phyloP scores from a whole-genome alignment of 2,113 vertebrate species.

The Vimba vimba region DNA sequence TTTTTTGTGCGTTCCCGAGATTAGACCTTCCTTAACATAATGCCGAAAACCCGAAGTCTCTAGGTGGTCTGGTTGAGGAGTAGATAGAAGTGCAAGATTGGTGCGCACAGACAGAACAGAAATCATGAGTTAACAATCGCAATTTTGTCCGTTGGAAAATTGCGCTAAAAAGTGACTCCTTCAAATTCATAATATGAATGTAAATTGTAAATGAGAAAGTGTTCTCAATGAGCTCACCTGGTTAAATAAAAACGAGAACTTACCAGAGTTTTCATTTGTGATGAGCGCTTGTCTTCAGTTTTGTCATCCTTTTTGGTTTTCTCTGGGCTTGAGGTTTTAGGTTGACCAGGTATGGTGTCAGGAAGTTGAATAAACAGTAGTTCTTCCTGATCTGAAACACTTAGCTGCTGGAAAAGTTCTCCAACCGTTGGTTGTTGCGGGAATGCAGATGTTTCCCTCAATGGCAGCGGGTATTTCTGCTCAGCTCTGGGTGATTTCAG shows the following conservation, averaged over 20 bases:
- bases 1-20: too few species aligned
- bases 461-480: not conserved
- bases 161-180: too few species aligned
- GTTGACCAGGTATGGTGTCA: constrained; percentile 70
- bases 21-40: too few species aligned
- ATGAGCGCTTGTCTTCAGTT: constrained; percentile 56
- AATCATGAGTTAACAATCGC: too few species aligned
- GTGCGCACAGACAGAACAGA: too few species aligned
- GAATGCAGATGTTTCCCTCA: not conserved
- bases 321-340: constrained; percentile 33
- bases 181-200: not conserved
- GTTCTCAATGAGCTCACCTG: too few species aligned
- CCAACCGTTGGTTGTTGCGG: constrained; percentile 61
- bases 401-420: constrained; percentile 70
- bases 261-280: constrained; percentile 63
- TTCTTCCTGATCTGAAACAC: constrained; percentile 69
- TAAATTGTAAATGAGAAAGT: too few species aligned
- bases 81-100: too few species aligned
- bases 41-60: too few species aligned
- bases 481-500: not conserved
- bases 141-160: too few species aligned
- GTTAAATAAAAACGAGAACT: constrained; percentile 50
- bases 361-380: constrained; percentile 80
- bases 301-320: constrained; percentile 60
- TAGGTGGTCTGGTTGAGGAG: too few species aligned